Percentiles rank a stretch among this genome's conserved stretches.
These are phyloP conservation scores for Timema cristinae DNA, from an alignment of 2,888 invertebrate genomes.

Conservation along the genomic window DNA sequence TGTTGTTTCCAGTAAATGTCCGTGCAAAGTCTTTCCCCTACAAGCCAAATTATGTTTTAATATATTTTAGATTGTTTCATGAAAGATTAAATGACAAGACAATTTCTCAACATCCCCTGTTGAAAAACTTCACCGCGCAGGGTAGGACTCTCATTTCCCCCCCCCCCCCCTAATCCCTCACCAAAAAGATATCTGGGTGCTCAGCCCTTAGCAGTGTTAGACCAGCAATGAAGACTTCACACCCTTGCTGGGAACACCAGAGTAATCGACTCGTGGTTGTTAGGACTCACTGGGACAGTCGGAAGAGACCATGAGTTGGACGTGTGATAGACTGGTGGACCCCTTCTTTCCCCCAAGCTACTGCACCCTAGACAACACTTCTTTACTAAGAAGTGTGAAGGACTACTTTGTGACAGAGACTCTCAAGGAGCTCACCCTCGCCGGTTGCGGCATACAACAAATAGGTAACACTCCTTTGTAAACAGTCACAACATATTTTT, in stretches of 20 bases:
- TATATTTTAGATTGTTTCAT: too few species aligned
- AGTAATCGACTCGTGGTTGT: not conserved
- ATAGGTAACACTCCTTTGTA: constrained; percentile 9
- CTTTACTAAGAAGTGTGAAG: not conserved
- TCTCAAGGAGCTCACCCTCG: constrained; percentile 1
- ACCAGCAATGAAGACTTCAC: not conserved
- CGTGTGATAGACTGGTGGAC: constrained; percentile 9
- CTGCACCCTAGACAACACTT: not conserved
- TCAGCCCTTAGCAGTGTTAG: too few species aligned
- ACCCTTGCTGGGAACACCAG: not conserved
- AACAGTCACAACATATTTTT: not conserved
- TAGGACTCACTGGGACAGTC: constrained; percentile 5
- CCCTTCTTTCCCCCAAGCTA: constrained; percentile 3
- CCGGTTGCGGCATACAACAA: constrained; percentile 12
- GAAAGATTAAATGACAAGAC: too few species aligned
- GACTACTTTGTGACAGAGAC: not conserved
- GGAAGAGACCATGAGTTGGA: not conserved
- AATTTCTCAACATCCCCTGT: too few species aligned
- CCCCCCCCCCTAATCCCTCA: not conserved
- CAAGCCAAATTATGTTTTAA: too few species aligned
- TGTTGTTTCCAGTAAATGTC: too few species aligned
- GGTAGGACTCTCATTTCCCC: not conserved
- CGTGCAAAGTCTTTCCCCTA: too few species aligned
- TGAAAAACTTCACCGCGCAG: too few species aligned
- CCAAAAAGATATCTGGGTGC: too few species aligned